Conservation (phyloP, 2,797 vertebrate species). For the Micropoecilia bifurca region DNA sequence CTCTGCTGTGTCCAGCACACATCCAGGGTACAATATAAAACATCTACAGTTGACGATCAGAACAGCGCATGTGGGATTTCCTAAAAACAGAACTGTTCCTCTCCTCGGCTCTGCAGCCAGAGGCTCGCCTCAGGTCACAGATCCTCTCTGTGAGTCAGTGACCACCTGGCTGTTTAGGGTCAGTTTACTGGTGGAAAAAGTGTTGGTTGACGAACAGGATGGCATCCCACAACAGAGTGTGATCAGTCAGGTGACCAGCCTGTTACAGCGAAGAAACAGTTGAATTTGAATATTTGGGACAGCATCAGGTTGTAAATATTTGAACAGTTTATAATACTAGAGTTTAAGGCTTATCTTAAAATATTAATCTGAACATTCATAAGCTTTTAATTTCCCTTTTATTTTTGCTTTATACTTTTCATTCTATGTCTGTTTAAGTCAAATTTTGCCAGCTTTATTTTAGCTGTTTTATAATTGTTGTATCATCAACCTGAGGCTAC, state of each 20-base stretch:
- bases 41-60: constrained; percentile 34
- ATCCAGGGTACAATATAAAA: constrained; percentile 31
- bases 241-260: neutral
- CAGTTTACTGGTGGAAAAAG: constrained; percentile 26
- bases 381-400: neutral
- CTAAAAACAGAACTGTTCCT: constrained; percentile 10
- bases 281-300: neutral
- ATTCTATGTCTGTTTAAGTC: neutral
- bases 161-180: neutral
- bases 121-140: constrained; percentile 33
- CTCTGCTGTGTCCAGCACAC: neutral
- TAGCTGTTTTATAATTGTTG: neutral
- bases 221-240: neutral
- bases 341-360: neutral
- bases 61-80: constrained; percentile 32
- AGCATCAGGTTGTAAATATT: neutral
- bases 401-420: neutral
- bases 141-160: constrained; percentile 2
- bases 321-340: neutral
- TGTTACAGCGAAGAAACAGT: neutral
- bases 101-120: constrained; percentile 19
- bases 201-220: neutral
- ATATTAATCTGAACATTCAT: neutral
- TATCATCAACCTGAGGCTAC: neutral
- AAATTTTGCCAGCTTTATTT: neutral